Percentiles rank a stretch among this genome's conserved stretches.
Conservation (phyloP, 2,888 invertebrate species). For the Cheilosia grossa region DNA sequence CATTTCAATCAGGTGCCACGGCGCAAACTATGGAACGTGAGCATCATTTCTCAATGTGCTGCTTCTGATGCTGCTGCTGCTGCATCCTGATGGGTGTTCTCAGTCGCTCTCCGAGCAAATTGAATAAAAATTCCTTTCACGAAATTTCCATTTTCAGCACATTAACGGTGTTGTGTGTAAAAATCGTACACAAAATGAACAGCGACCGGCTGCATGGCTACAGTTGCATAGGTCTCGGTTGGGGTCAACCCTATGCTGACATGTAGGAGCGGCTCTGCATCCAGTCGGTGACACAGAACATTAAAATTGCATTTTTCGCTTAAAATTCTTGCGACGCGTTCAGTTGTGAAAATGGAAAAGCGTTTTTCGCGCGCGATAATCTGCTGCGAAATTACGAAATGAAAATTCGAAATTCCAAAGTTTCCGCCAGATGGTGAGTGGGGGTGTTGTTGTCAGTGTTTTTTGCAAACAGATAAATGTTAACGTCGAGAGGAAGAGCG, state of each 20-base stretch:
- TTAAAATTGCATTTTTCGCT: conserved; percentile 68
- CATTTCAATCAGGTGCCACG: conserved; percentile 67
- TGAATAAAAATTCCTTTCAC: conserved; percentile 69
- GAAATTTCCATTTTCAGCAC: conserved; percentile 72
- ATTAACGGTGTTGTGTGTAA: conserved; percentile 52
- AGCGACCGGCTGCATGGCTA: conserved; percentile 2
- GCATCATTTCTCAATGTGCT: conserved; percentile 55
- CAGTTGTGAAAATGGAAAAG: conserved; percentile 55
- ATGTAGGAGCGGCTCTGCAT: conserved; percentile 26
- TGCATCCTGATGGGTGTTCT: background rate
- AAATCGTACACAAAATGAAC: conserved; percentile 5
- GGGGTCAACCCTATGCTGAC: background rate
- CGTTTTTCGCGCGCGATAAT: conserved; percentile 35
- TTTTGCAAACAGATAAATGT: too few relatives aligned
- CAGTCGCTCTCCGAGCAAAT: conserved; percentile 27
- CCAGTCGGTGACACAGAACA: conserved; percentile 46
- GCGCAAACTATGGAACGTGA: conserved; percentile 68
- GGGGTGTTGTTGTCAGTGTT: background rate
- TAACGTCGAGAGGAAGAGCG: background rate
- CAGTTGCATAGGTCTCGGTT: background rate
- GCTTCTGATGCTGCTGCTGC: background rate
- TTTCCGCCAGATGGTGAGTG: background rate
- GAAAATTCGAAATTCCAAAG: conserved; percentile 21
- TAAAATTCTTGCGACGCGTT: conserved; percentile 54
- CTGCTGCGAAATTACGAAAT: conserved; percentile 38